A percentile compares a stretch with the other conserved stretches of the same genome.
Evolutionary conservation across 2,797 vertebrate species (phyloP).

Genomic region (Moxostoma hubbsi): DNA sequence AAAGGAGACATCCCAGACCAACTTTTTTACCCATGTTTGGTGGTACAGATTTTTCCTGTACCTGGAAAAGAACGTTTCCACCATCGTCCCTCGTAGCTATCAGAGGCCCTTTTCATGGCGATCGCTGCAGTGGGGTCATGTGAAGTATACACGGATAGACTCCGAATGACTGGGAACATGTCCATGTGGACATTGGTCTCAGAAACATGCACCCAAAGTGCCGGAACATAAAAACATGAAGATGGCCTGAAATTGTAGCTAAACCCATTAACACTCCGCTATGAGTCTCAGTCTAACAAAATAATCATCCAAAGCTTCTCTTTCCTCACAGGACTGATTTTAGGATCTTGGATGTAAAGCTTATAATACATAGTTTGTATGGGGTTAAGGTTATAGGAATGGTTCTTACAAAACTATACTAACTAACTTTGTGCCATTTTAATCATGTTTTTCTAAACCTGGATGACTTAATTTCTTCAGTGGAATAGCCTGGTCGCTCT

Average conservation of each 20-base stretch:
- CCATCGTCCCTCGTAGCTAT: slow-evolving; percentile 83
- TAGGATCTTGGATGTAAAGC: slow-evolving; percentile 10
- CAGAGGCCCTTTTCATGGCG: slow-evolving; percentile 82
- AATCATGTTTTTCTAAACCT: too few species aligned
- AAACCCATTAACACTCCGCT: slow-evolving; percentile 69
- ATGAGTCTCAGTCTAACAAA: slow-evolving; percentile 57
- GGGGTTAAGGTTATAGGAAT: not conserved
- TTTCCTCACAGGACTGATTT: slow-evolving; percentile 20
- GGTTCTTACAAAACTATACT: too few species aligned
- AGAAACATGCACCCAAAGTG: slow-evolving; percentile 70
- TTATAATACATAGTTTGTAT: not conserved
- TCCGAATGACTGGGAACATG: slow-evolving; percentile 27
- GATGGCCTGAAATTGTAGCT: slow-evolving; percentile 74
- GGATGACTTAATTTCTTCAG: too few species aligned
- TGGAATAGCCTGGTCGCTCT: too few species aligned
- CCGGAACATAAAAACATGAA: slow-evolving; percentile 71
- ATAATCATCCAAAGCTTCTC: slow-evolving; percentile 78
- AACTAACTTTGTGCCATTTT: too few species aligned
- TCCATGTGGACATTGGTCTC: not conserved
- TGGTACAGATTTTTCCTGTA: slow-evolving; percentile 88
- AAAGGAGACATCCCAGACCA: slow-evolving; percentile 84
- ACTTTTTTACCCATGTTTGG: slow-evolving; percentile 86
- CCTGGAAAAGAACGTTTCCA: slow-evolving; percentile 86
- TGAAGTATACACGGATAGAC: slow-evolving; percentile 82
- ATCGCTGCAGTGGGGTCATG: slow-evolving; percentile 68